A percentile compares a stretch with the other conserved stretches of the same genome.
These are phyloP conservation scores for Ennomos erosarius DNA, from an alignment of 2,888 invertebrate species.

Conservation along the genomic window DNA sequence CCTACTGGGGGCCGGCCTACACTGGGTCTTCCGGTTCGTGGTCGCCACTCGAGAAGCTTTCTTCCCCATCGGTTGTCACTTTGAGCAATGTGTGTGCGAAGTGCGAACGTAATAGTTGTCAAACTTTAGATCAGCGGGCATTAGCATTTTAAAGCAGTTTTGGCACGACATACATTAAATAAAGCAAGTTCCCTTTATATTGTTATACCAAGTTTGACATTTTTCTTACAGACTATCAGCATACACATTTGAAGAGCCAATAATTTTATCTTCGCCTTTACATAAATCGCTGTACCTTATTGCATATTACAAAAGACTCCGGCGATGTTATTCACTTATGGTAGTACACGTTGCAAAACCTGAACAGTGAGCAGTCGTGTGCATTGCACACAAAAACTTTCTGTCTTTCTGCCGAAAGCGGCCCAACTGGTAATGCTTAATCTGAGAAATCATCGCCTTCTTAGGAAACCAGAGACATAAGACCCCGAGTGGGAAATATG, in stretches of 20 bases:
- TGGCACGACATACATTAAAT: slow-evolving; percentile 9
- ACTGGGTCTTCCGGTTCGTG: too few relatives aligned
- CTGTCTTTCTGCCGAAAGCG: slow-evolving; percentile 71
- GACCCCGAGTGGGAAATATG: slow-evolving; percentile 46
- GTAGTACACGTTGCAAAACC: slow-evolving; percentile 61
- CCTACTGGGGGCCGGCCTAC: too few relatives aligned
- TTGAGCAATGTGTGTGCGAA: too few relatives aligned
- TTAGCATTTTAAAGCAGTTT: slow-evolving; percentile 8
- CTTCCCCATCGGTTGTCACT: too few relatives aligned
- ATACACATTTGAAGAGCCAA: slow-evolving; percentile 47
- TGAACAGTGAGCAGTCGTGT: slow-evolving; percentile 45
- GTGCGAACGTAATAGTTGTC: too few relatives aligned
- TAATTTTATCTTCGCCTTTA: slow-evolving; percentile 46
- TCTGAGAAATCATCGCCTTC: slow-evolving; percentile 73
- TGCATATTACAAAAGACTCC: slow-evolving; percentile 34
- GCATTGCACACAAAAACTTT: slow-evolving; percentile 58
- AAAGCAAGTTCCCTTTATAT: slow-evolving; percentile 18
- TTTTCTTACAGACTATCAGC: slow-evolving; percentile 40
- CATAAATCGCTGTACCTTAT: slow-evolving; percentile 35
- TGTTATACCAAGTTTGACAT: slow-evolving; percentile 28
- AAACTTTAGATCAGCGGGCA: too few relatives aligned
- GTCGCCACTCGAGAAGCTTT: too few relatives aligned
- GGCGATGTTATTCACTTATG: slow-evolving; percentile 35
- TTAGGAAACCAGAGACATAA: slow-evolving; percentile 60
- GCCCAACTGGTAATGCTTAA: slow-evolving; percentile 74